A percentile compares a stretch with the other conserved stretches of the same genome.
Evolutionary conservation across 2,888 invertebrate genomes (phyloP).

Genomic region (Epiblema foenella): DNA sequence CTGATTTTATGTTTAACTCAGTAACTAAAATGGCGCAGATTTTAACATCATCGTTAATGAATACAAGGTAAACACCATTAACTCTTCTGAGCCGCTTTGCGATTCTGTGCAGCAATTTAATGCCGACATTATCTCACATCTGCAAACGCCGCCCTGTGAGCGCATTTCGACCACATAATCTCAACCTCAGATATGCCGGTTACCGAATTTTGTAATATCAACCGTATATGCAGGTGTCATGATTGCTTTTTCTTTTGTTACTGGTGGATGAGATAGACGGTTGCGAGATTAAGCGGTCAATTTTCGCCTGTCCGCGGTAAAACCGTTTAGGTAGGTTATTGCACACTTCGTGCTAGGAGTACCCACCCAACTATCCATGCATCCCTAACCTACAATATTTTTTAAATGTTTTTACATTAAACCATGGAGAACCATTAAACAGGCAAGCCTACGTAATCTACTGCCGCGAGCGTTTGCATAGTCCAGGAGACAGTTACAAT

Average conservation of each 20-base stretch:
- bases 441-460: no score
- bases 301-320: constrained; percentile 2
- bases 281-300: neutral
- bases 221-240: neutral
- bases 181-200: neutral
- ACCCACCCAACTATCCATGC: neutral
- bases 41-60: neutral
- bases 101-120: constrained; percentile 11
- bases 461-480: no score
- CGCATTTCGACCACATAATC: constrained; percentile 7
- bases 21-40: neutral
- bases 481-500: no score
- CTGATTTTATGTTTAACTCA: no score
- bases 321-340: constrained; percentile 13
- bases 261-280: neutral
- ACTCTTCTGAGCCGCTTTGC: neutral
- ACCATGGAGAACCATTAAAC: no score
- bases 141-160: constrained; percentile 4
- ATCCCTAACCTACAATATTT: no score
- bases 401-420: neutral
- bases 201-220: neutral
- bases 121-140: constrained; percentile 17
- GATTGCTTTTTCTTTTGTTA: neutral
- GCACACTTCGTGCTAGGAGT: neutral
- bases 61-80: constrained; percentile 21